Percentiles rank a stretch among this genome's conserved stretches.
phyloP scores from a whole-genome alignment of 2,888 invertebrate genomes.

The Empis livida region DNA sequence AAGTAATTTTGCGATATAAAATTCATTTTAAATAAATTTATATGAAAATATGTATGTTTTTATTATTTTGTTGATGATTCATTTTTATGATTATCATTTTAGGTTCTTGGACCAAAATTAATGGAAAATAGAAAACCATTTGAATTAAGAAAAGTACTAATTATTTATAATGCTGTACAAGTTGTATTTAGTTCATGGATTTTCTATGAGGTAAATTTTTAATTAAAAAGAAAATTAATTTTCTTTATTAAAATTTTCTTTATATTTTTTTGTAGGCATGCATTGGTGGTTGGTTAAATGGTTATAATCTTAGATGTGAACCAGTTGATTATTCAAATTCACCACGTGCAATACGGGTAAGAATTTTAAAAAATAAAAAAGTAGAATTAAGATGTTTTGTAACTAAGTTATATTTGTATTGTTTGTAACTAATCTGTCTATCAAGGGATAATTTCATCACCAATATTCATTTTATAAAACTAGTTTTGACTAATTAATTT shows the following conservation, averaged over 20 bases:
- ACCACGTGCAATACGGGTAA: conserved; percentile 56
- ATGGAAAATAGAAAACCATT: conserved; percentile 82
- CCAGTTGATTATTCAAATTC: conserved; percentile 64
- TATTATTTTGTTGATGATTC: too few relatives aligned
- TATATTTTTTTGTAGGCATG: conserved; percentile 35
- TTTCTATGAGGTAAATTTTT: conserved; percentile 37
- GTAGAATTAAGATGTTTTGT: too few relatives aligned
- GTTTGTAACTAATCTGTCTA: too few relatives aligned
- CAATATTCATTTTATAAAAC: too few relatives aligned
- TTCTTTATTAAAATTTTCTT: conserved; percentile 8
- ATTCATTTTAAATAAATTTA: too few relatives aligned
- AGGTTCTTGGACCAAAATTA: conserved; percentile 61
- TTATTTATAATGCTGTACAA: conserved; percentile 77
- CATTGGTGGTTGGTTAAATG: conserved; percentile 54
- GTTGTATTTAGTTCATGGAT: conserved; percentile 40
- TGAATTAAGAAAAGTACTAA: conserved; percentile 57
- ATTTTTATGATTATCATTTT: conserved; percentile 14
- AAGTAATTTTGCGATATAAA: too few relatives aligned
- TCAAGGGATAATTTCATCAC: too few relatives aligned
- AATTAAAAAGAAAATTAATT: background rate
- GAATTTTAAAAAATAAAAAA: conserved; percentile 14
- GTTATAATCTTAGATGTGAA: conserved; percentile 63
- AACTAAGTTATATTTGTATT: too few relatives aligned
- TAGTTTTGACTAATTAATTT: too few relatives aligned
- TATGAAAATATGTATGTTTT: too few relatives aligned